Conservation (phyloP, 2,888 invertebrate genomes). For the Noctua pronuba region DNA sequence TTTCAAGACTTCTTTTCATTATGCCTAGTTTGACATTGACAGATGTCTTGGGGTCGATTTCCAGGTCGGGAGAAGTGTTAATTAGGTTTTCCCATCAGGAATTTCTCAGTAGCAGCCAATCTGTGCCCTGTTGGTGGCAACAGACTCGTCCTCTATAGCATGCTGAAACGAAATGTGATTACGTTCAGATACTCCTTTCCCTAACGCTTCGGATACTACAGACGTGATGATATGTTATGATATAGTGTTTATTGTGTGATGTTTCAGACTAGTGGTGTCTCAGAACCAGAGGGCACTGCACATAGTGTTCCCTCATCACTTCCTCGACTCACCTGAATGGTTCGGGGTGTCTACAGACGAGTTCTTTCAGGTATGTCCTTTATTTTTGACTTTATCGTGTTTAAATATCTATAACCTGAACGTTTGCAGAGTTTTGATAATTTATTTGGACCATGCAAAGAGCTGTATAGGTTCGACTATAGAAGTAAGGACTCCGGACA, state of each 20-base stretch:
- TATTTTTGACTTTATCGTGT: background rate
- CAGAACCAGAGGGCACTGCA: conserved; percentile 96
- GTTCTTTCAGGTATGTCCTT: conserved; percentile 93
- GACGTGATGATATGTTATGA: background rate
- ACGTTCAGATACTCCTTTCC: background rate
- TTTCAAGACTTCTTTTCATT: background rate
- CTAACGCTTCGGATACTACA: background rate
- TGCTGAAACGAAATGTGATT: background rate
- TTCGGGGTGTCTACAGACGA: conserved; percentile 97
- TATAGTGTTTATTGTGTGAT: conserved; percentile 22
- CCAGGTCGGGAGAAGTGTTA: background rate
- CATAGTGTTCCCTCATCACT: conserved; percentile 96
- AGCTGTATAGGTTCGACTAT: background rate
- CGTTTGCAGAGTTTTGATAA: background rate
- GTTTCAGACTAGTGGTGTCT: conserved; percentile 94
- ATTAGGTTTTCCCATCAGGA: background rate
- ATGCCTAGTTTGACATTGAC: background rate
- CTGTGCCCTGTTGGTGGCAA: background rate
- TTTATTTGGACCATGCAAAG: background rate
- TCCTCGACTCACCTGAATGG: conserved; percentile 97
- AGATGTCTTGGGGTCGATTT: background rate
- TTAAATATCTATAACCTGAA: background rate
- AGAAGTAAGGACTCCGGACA: background rate
- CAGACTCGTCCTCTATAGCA: no score
- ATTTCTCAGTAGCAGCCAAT: background rate